Evolutionary conservation across 2,113 vertebrate genomes (phyloP).

Genomic region (Calidris pugnax): DNA sequence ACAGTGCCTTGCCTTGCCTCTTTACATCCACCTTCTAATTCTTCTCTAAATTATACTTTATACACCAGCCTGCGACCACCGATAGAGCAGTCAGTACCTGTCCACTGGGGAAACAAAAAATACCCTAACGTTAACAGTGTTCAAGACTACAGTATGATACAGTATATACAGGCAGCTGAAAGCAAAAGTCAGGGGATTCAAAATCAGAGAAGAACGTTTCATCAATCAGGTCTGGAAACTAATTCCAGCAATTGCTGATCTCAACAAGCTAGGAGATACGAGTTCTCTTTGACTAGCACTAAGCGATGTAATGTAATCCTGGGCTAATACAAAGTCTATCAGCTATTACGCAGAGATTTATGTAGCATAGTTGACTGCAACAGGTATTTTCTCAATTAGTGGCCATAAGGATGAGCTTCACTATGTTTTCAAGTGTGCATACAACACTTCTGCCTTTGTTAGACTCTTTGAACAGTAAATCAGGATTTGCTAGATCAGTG

Average conservation of each 20-base stretch:
- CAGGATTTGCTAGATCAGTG: slow-evolving; percentile 49
- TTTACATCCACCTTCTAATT: slow-evolving; percentile 56
- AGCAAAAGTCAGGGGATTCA: slow-evolving; percentile 63
- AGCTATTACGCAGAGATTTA: slow-evolving; percentile 33
- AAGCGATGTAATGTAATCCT: slow-evolving; percentile 36
- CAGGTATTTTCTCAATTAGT: slow-evolving; percentile 59
- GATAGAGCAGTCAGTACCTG: slow-evolving; percentile 62
- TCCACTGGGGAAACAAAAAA: slow-evolving; percentile 21
- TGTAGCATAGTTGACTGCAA: slow-evolving; percentile 49
- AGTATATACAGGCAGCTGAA: slow-evolving; percentile 76
- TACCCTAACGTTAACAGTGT: slow-evolving; percentile 74
- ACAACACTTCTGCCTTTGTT: slow-evolving; percentile 39
- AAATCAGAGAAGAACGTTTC: slow-evolving; percentile 66
- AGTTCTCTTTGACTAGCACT: slow-evolving; percentile 61
- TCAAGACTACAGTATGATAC: slow-evolving; percentile 76
- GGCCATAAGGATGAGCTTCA: slow-evolving; percentile 55
- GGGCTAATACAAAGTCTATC: slow-evolving; percentile 52
- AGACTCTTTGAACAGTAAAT: slow-evolving; percentile 59
- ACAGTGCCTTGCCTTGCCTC: slow-evolving; percentile 58
- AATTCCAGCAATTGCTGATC: slow-evolving; percentile 65
- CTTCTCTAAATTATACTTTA: slow-evolving; percentile 58
- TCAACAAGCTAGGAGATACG: slow-evolving; percentile 66
- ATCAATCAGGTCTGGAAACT: slow-evolving; percentile 71
- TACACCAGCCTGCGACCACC: slow-evolving; percentile 61
- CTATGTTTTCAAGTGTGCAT: slow-evolving; percentile 63